Evolutionary conservation across 2,888 invertebrate species (phyloP).

Genomic region (Pediacus dermestoides): DNA sequence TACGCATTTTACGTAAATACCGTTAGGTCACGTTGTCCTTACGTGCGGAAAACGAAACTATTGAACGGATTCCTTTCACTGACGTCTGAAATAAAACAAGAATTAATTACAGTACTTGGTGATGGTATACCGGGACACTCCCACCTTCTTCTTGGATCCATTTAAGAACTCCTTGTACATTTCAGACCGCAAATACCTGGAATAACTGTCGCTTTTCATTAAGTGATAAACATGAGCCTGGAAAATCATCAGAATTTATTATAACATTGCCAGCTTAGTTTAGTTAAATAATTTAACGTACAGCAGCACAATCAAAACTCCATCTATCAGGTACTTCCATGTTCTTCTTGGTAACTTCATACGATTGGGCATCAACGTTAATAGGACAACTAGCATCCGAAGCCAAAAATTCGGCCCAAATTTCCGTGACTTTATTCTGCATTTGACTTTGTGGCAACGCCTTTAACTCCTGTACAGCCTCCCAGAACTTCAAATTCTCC

Average conservation of each 20-base stretch:
- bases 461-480: constrained; percentile 90
- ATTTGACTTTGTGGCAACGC: constrained; percentile 83
- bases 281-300: constrained; percentile 48
- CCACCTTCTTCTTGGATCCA: constrained; percentile 95
- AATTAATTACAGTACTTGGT: constrained; percentile 16
- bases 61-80: constrained; percentile 80
- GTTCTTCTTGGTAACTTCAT: constrained; percentile 78
- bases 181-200: constrained; percentile 93
- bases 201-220: constrained; percentile 99
- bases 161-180: constrained; percentile 97
- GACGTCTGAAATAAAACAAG: constrained; percentile 78
- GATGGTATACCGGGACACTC: constrained; percentile 22
- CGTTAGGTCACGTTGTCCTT: constrained; percentile 58
- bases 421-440: constrained; percentile 74
- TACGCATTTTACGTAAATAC: constrained; percentile 23
- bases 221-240: constrained; percentile 98
- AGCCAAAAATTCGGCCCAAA: constrained; percentile 91
- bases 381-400: constrained; percentile 94
- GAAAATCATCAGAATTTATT: constrained; percentile 26
- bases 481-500: constrained; percentile 98
- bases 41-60: constrained; percentile 74
- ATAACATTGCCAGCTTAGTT: neutral
- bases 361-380: constrained; percentile 92
- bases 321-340: constrained; percentile 83
- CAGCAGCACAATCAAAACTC: constrained; percentile 97